Conservation (phyloP, 2,797 vertebrate species). For the Cyclopterus lumpus region DNA sequence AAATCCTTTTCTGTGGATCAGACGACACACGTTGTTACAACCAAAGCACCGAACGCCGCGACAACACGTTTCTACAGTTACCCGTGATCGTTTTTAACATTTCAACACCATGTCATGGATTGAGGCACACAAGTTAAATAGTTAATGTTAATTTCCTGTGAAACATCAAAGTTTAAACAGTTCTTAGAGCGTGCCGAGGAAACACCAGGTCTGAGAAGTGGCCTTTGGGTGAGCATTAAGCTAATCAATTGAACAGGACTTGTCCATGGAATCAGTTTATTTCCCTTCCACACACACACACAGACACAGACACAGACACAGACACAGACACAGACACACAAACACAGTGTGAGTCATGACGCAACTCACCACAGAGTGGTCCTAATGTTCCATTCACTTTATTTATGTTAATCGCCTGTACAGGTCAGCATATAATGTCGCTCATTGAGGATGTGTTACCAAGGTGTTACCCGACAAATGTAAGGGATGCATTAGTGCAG, state of each 20-base stretch:
- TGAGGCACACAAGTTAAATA: not conserved
- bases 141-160: conserved; percentile 4
- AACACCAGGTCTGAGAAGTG: conserved; percentile 19
- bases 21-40: conserved; percentile 27
- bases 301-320: not conserved
- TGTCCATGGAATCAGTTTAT: conserved; percentile 10
- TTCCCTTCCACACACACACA: not conserved
- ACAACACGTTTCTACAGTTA: not conserved
- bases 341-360: conserved; percentile 32
- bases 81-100: not conserved
- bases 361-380: conserved; percentile 16
- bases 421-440: not conserved
- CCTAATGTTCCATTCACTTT: not conserved
- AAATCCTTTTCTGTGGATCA: conserved; percentile 84
- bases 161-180: conserved; percentile 24
- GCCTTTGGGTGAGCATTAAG: conserved; percentile 45
- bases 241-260: conserved; percentile 52
- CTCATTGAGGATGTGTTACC: not conserved
- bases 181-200: not conserved
- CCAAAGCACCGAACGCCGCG: not conserved
- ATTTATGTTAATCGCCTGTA: not conserved
- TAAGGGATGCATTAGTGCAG: not conserved
- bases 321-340: not conserved
- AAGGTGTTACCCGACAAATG: not conserved
- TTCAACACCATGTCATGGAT: not conserved